Percentiles rank a stretch among this genome's conserved stretches.
phyloP scores from a whole-genome alignment of 1,140 invertebrate genomes.

The Aphaenogaster ashmeadi region DNA sequence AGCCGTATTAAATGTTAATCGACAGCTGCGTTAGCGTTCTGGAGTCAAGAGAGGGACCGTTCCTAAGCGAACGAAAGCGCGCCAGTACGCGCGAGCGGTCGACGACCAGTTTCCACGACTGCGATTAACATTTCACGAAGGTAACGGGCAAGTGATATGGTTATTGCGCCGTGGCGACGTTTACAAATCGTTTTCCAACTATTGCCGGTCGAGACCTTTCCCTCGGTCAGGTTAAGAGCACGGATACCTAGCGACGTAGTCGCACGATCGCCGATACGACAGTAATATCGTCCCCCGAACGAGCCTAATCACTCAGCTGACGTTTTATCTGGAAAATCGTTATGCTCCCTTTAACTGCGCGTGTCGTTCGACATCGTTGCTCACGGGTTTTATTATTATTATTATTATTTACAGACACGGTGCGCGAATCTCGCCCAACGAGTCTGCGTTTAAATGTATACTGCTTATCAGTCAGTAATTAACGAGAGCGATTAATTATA shows the following conservation, averaged over 20 bases:
- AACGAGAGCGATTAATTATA: constrained; percentile 67
- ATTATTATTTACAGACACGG: constrained; percentile 33
- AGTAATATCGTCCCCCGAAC: constrained; percentile 27
- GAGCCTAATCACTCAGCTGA: constrained; percentile 35
- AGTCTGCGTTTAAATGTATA: constrained; percentile 58
- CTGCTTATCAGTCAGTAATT: constrained; percentile 16
- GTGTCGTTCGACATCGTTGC: constrained; percentile 5
- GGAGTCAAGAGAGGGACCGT: neutral
- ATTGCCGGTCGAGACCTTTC: constrained; percentile 61
- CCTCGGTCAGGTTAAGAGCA: constrained; percentile 54
- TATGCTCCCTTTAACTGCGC: constrained; percentile 18
- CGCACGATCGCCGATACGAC: constrained; percentile 31
- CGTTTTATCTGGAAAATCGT: constrained; percentile 43
- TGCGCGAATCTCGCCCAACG: constrained; percentile 38
- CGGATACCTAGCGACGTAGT: neutral
- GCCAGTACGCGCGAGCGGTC: constrained; percentile 27
- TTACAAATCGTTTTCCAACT: constrained; percentile 71
- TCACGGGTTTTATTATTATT: constrained; percentile 25
- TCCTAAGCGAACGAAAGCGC: constrained; percentile 35
- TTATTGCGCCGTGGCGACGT: constrained; percentile 70
- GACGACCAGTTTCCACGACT: constrained; percentile 73
- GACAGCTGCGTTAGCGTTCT: neutral
- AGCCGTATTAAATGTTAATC: constrained; percentile 30
- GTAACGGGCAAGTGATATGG: constrained; percentile 63
- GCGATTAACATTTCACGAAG: constrained; percentile 82